Conservation (phyloP, 1,140 invertebrate genomes). For the Trachymyrmex septentrionalis region DNA sequence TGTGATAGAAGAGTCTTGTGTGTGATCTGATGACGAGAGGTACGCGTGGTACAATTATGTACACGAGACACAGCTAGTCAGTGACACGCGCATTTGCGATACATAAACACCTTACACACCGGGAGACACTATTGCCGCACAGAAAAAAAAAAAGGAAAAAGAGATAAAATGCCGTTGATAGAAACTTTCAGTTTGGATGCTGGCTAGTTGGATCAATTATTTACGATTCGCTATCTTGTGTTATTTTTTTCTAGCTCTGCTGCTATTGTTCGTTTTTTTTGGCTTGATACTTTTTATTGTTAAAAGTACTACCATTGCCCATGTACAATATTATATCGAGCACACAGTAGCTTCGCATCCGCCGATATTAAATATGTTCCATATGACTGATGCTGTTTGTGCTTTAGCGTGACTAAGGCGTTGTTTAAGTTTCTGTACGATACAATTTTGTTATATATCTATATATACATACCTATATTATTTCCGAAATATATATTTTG, state of each 20-base stretch:
- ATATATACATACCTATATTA: constrained; percentile 58
- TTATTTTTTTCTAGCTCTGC: constrained; percentile 35
- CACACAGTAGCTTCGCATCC: constrained; percentile 49
- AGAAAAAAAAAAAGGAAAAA: neutral
- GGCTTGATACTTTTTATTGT: constrained; percentile 69
- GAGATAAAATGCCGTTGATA: constrained; percentile 11
- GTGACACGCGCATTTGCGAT: constrained; percentile 8
- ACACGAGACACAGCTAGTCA: constrained; percentile 22
- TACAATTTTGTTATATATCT: constrained; percentile 57
- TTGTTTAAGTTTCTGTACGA: constrained; percentile 56
- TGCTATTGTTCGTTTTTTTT: constrained; percentile 66
- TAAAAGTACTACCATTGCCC: constrained; percentile 43
- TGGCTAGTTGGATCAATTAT: constrained; percentile 24
- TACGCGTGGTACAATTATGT: constrained; percentile 30
- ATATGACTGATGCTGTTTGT: constrained; percentile 59
- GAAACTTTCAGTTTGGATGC: constrained; percentile 61
- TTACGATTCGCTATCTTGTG: constrained; percentile 42
- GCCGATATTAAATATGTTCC: constrained; percentile 59
- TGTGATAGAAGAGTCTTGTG: constrained; percentile 47
- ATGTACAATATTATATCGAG: constrained; percentile 53
- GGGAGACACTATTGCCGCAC: constrained; percentile 20
- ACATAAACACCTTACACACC: constrained; percentile 32
- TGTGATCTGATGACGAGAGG: constrained; percentile 51
- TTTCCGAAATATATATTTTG: constrained; percentile 71
- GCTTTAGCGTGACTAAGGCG: constrained; percentile 51